These are phyloP conservation scores for Drosophila leontia DNA, from an alignment of 1,140 invertebrate genomes.

Conservation along the genomic window DNA sequence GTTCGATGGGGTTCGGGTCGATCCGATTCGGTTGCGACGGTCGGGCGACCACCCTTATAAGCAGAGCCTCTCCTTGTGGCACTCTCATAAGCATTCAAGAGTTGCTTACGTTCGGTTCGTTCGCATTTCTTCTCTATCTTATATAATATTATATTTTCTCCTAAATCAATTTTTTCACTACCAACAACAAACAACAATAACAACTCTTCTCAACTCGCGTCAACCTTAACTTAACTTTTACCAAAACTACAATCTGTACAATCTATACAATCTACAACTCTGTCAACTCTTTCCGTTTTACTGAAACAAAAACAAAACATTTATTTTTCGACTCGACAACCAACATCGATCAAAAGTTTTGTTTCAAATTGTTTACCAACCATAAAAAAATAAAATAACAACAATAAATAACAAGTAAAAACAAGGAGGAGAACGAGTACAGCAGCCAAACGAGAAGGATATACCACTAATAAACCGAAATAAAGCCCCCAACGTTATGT, in stretches of 20 bases:
- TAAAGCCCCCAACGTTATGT: slow-evolving; percentile 55
- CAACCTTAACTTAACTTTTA: slow-evolving; percentile 77
- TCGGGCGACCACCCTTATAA: slow-evolving; percentile 76
- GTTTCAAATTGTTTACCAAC: slow-evolving; percentile 57
- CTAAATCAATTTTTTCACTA: slow-evolving; percentile 84
- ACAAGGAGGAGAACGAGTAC: slow-evolving; percentile 9
- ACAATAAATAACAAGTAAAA: slow-evolving; percentile 7
- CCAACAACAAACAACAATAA: slow-evolving; percentile 79
- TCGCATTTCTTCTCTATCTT: slow-evolving; percentile 85
- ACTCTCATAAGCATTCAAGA: slow-evolving; percentile 85
- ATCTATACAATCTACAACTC: slow-evolving; percentile 51
- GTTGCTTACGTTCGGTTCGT: slow-evolving; percentile 85
- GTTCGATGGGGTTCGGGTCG: slow-evolving; percentile 2
- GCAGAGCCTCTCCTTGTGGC: slow-evolving; percentile 55
- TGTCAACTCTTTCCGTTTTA: slow-evolving; percentile 55
- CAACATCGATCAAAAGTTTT: slow-evolving; percentile 46
- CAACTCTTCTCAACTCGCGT: slow-evolving; percentile 73
- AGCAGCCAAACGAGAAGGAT: slow-evolving; percentile 14
- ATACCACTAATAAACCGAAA: slow-evolving; percentile 32
- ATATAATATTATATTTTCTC: slow-evolving; percentile 85
- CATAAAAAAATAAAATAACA: background rate
- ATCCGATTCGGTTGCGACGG: slow-evolving; percentile 3
- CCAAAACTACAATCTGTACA: slow-evolving; percentile 46
- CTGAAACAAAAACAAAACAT: slow-evolving; percentile 56
- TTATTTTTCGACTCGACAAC: slow-evolving; percentile 53